These are phyloP conservation scores for Meloidogyne chitwoodi DNA, from an alignment of 1,140 invertebrate species.

Conservation along the genomic window DNA sequence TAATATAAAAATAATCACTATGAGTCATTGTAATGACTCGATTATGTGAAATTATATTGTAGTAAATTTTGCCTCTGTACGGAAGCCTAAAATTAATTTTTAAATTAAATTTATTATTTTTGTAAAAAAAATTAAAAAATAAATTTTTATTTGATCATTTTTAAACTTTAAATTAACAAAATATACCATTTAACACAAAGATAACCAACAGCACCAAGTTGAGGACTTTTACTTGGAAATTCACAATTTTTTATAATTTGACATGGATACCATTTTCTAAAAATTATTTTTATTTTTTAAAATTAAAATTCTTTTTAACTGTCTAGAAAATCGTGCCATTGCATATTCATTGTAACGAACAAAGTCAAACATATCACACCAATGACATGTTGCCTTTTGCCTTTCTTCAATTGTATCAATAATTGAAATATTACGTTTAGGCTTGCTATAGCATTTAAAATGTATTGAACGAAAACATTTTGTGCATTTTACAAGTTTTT, in stretches of 20 bases:
- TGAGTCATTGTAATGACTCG: conserved; percentile 28
- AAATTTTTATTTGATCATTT: too few relatives aligned
- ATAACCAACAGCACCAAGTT: conserved; percentile 17
- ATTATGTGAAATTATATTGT: conserved; percentile 25
- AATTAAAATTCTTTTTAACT: conserved; percentile 6
- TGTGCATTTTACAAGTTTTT: conserved; percentile 22
- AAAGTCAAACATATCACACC: conserved; percentile 36
- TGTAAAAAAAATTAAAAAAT: too few relatives aligned
- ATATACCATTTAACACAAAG: conserved; percentile 20
- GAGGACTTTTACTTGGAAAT: conserved; percentile 14
- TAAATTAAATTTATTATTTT: background rate
- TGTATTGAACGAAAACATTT: conserved; percentile 28
- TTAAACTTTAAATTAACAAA: too few relatives aligned
- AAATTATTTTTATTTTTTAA: conserved; percentile 1
- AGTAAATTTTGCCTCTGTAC: conserved; percentile 23
- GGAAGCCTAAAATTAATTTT: conserved; percentile 16
- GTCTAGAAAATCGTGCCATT: conserved; percentile 22
- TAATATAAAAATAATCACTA: conserved; percentile 32
- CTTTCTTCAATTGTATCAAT: background rate
- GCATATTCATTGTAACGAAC: conserved; percentile 29
- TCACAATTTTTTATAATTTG: conserved; percentile 21
- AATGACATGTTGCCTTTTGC: conserved; percentile 17
- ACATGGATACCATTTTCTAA: conserved; percentile 33
- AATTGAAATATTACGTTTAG: background rate
- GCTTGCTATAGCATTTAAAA: conserved; percentile 22